Base-by-base conservation (phyloP, 2,888 invertebrate species). In the Camponotus fellah region DNA sequence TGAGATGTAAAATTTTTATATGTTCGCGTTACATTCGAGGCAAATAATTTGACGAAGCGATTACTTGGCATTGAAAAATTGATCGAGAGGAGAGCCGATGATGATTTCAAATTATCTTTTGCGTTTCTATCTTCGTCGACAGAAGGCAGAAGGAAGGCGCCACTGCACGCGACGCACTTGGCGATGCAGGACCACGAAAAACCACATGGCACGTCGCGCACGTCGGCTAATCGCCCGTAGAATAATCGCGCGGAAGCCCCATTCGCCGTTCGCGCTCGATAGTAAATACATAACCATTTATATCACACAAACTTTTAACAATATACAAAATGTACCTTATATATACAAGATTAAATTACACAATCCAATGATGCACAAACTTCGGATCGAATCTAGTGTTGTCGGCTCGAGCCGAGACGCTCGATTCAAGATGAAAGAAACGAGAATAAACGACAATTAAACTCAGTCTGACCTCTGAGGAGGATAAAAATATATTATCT, bases 231-330 rank as follows among this genome's bases (percentile, higher is more conserved):
- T 79, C 83, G 79, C 72, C 77, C 82, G 62, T 68, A 62, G 81
- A 58, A 71, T 71, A 71, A 64, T 66, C 85, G 84, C 77, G 85
- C 84, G 84, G 79, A 53, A 77, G 83, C 65, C 84, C 85, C 82
- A 82, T 84, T 71, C 83, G 87, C 80, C 83, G 89, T 82, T 86
- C 83, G 68, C 83, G 82, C 84, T 89, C 86, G 88, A 90, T 90
- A 89, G 90, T 90, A 90, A 93, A 94, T 94, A 94, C 94, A 94
- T 94, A 94, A 95, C 93, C 94, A 94, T 94, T 94, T 94, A 94
- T 95, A 95, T 95, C 94, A 94, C 95, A 95, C 95, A 95, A 94
- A 94, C 94, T 94, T 95, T 95, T 94, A 95, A 95, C 95, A 94
- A 94, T 95, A 94, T 95, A 95, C 95, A 95, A 95, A 95, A 95